Base-by-base conservation (phyloP, 2,113 vertebrate species). In the Spea bombifrons region DNA sequence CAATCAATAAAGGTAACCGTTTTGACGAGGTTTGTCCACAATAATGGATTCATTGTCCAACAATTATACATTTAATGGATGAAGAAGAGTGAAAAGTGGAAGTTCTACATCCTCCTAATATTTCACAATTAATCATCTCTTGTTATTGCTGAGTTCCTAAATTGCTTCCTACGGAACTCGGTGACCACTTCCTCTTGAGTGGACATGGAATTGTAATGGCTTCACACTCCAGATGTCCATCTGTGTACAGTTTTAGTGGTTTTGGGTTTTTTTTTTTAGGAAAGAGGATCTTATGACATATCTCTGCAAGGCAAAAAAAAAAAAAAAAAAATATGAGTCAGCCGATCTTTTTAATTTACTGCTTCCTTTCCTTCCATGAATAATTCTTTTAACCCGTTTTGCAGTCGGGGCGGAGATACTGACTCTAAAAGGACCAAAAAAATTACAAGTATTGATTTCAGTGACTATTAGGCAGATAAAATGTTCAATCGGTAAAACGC, bases 91-190 rank as follows among this genome's bases (percentile, higher is more conserved):
- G 30, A 2, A 30, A 9, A 12, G 16, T 44, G 15, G 3, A 16
- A 8, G 52, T 16, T 9, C 52, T 5, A 17, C 15, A 3, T 13
- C 12, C 47, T 8, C 9, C 13, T 59, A 59, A 59, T 7, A 6
- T 59, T 59, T 59, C 10, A 43, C 57, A 13, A 13, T 47, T 48
- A 6, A 61, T 63, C 55, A 63, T n/a, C 59, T 45, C 17, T 50
- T 75, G 5, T 74, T 63, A 13, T 63, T n/a, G 15, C 57, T 49
- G 9, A 10, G 12, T 52, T 52, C 63, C 16, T 7, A 55, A 30
- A 44, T 50, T 64, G 53, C 16, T 75, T 75, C 63, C 74, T 66
- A 50, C 61, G 50, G 74, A 65, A 44, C 48, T 75, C 48, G 7
- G 15, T 8, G 30, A 15, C 45, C 48, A 75, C 48, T 75, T 66